These are phyloP conservation scores for Athene noctua DNA, from an alignment of 2,113 vertebrate species.

Conservation along the genomic window DNA sequence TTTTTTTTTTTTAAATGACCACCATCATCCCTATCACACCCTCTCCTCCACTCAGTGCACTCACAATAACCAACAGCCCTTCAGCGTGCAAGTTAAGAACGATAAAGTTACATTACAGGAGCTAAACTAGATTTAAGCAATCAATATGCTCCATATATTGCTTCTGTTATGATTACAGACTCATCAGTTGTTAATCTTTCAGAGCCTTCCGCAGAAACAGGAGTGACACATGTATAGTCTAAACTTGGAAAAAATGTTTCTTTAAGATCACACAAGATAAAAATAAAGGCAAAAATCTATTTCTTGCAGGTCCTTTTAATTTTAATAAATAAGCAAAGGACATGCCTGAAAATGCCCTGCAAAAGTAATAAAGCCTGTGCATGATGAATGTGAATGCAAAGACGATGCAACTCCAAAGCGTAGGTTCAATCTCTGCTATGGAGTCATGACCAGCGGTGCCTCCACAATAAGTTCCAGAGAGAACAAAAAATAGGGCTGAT, in stretches of 20 bases:
- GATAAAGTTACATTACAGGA: not conserved
- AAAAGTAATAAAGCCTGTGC: not conserved
- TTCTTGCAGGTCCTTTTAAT: not conserved
- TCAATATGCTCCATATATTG: not conserved
- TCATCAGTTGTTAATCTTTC: not conserved
- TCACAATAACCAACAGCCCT: not conserved
- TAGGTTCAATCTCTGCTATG: accelerated
- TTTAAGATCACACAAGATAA: not conserved
- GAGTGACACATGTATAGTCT: not conserved
- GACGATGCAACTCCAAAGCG: not conserved
- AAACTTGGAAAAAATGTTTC: not conserved
- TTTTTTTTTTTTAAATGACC: not conserved
- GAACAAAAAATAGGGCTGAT: not conserved
- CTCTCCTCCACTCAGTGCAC: accelerated
- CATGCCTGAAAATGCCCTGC: not conserved
- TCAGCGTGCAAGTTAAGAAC: not conserved
- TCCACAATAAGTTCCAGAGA: not conserved
- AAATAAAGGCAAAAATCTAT: not conserved
- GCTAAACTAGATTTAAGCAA: not conserved
- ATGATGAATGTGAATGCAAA: not conserved
- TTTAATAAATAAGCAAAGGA: not conserved
- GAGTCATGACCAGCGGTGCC: not conserved
- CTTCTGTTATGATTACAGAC: too few relatives aligned
- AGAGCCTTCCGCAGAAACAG: not conserved
- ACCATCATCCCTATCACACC: not conserved